Base-by-base conservation (phyloP, 2,797 vertebrate genomes). In the Chromis chromis region DNA sequence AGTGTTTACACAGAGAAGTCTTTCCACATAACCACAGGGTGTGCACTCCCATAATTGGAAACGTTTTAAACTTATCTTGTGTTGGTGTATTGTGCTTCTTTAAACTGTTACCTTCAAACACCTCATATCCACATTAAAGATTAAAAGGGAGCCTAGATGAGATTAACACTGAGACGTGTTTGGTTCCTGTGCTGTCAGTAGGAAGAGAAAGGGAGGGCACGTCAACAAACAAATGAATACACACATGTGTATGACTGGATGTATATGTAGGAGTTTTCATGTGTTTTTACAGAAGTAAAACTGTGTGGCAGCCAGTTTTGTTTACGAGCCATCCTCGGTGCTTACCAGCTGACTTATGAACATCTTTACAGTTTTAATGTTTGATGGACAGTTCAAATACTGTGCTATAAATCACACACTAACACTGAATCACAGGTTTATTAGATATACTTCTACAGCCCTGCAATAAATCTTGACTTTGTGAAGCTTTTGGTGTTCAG, bases 151-250 rank as follows among this genome's bases (percentile, higher is more conserved):
- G 50, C 50, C 40, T 21, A 49, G 28, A 74, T 60, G 27, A 82
- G 63, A 83, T 71, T 31, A 76, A 77, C 59, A 40, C 62, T 49
- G n/a, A n/a, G n/a, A n/a, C n/a, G n/a, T n/a, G n/a, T n/a, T n/a
- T n/a, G n/a, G n/a, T n/a, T n/a, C n/a, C n/a, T n/a, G n/a, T n/a
- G n/a, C n/a, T n/a, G n/a, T n/a, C n/a, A n/a, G n/a, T n/a, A n/a
- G n/a, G n/a, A n/a, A n/a, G n/a, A n/a, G n/a, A n/a, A n/a, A n/a
- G n/a, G n/a, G n/a, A n/a, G n/a, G n/a, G n/a, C n/a, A n/a, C n/a
- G n/a, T n/a, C n/a, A n/a, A n/a, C n/a, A n/a, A n/a, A n/a, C n/a
- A n/a, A n/a, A n/a, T n/a, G n/a, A n/a, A n/a, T n/a, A n/a, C n/a
- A 75, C 74, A 71, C 40, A 60, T 49, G 57, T 48, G 21, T 24